Percentiles rank a stretch among this genome's conserved stretches.
Conservation (phyloP, 1,140 invertebrate genomes). For the Rhopalosiphum padi region DNA sequence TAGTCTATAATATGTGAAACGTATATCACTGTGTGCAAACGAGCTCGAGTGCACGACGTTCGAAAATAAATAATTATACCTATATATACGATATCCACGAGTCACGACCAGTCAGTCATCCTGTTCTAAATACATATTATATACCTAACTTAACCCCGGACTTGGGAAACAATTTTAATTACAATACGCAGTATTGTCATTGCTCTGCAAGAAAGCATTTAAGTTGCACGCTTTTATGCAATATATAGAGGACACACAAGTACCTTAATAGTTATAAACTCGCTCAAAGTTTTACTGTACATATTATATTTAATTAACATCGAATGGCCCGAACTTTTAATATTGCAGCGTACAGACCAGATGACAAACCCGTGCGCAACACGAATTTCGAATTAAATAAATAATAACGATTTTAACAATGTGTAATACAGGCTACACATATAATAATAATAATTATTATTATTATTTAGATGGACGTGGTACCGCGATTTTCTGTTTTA, state of each 20-base stretch:
- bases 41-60: not conserved
- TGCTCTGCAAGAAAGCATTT: not conserved
- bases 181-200: not conserved
- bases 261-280: not conserved
- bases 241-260: not conserved
- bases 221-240: not conserved
- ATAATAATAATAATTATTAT: too few relatives aligned
- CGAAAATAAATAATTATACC: too few relatives aligned
- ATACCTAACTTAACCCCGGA: not conserved
- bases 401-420: not conserved
- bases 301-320: not conserved
- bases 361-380: not conserved
- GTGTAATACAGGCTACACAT: not conserved
- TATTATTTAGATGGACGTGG: not conserved
- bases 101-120: not conserved
- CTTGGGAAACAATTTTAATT: conserved; percentile 12
- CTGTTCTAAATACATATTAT: not conserved
- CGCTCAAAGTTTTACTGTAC: not conserved
- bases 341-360: not conserved
- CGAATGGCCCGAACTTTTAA: not conserved
- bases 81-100: not conserved
- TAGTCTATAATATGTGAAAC: not conserved
- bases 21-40: not conserved
- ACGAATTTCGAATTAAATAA: not conserved
- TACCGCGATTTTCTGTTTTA: not conserved